Evolutionary conservation across 2,113 vertebrate genomes (phyloP).

Genomic region (Corydoras maculifer): DNA sequence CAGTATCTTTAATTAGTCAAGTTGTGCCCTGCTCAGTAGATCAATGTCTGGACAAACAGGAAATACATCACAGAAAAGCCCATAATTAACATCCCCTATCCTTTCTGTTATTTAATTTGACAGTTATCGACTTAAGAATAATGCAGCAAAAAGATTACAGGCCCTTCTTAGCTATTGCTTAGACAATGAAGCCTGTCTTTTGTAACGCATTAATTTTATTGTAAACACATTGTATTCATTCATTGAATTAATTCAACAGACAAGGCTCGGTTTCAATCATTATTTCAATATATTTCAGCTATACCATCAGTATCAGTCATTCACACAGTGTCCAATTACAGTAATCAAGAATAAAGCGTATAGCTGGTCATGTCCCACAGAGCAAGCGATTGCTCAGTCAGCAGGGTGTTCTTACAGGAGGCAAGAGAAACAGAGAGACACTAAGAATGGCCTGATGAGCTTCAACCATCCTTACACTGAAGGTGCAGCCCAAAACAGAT

Average conservation of each 20-base stretch:
- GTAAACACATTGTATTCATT: conserved; percentile 1
- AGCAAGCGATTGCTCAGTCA: conserved; percentile 15
- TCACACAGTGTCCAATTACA: conserved; percentile 9
- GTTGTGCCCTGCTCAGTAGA: conserved; percentile 23
- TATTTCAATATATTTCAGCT: conserved; percentile 7
- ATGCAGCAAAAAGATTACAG: conserved; percentile 7
- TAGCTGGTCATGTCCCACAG: conserved; percentile 2
- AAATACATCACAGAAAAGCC: conserved; percentile 26
- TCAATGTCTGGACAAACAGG: conserved; percentile 37
- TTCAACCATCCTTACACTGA: conserved; percentile 4
- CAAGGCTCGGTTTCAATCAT: not conserved
- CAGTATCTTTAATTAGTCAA: conserved; percentile 32
- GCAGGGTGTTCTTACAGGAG: conserved; percentile 14
- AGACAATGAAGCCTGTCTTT: conserved; percentile 22
- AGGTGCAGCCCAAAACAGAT: not conserved
- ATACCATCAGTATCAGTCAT: conserved; percentile 3
- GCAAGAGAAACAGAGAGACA: conserved; percentile 14
- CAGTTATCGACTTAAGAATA: not conserved
- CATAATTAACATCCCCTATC: conserved; percentile 29
- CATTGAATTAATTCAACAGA: not conserved
- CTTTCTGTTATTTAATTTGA: conserved; percentile 23
- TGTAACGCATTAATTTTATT: not conserved
- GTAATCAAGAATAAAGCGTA: conserved; percentile 22
- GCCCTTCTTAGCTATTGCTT: conserved; percentile 2
- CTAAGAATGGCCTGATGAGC: conserved; percentile 21